Conservation (phyloP, 2,888 invertebrate genomes). For the Ferrisia virgata region DNA sequence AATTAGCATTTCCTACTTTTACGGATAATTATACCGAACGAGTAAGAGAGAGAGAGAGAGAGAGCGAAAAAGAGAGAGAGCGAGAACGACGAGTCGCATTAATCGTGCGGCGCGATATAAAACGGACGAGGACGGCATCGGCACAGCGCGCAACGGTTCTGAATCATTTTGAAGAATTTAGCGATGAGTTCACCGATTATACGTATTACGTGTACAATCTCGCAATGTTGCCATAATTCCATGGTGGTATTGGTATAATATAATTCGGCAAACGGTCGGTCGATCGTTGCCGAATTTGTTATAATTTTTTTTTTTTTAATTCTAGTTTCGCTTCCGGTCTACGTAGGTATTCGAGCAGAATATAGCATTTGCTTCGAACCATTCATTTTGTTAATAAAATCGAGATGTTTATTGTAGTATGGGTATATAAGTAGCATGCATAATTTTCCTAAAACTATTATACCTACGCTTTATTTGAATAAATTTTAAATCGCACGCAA, state of each 20-base stretch:
- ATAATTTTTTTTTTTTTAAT: not conserved
- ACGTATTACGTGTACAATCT: not conserved
- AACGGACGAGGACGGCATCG: not conserved
- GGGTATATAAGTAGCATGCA: too few relatives aligned
- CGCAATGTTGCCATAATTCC: not conserved
- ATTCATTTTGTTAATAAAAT: not conserved
- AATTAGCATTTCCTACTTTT: constrained; percentile 25
- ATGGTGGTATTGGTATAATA: not conserved
- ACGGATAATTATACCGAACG: not conserved
- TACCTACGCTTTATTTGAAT: too few relatives aligned
- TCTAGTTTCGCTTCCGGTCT: not conserved
- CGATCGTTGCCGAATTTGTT: not conserved
- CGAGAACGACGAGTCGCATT: not conserved
- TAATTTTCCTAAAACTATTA: too few relatives aligned
- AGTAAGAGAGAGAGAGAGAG: not conserved
- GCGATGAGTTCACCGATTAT: constrained; percentile 28
- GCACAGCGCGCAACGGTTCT: not conserved
- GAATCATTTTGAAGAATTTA: constrained; percentile 31
- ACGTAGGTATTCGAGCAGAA: not conserved
- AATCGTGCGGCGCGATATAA: not conserved
- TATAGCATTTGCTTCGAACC: not conserved
- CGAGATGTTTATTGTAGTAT: too few relatives aligned
- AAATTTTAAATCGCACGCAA: too few relatives aligned
- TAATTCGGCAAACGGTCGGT: not conserved
- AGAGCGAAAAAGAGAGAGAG: not conserved